A percentile compares a stretch with the other conserved stretches of the same genome.
These are phyloP conservation scores for Antitype chi DNA, from an alignment of 2,888 invertebrate genomes.

Conservation along the genomic window DNA sequence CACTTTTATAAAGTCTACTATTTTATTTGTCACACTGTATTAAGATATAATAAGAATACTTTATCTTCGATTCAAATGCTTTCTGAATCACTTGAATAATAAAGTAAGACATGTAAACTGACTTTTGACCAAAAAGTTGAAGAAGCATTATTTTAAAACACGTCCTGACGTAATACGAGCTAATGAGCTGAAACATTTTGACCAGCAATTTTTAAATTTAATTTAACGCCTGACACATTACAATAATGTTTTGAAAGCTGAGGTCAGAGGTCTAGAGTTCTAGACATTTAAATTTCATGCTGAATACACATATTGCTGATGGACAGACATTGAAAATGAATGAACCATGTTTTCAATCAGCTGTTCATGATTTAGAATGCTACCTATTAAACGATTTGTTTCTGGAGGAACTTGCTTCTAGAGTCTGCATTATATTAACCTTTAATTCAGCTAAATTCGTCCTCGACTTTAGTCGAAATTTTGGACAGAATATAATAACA, in stretches of 20 bases:
- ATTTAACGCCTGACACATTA: slow-evolving; percentile 43
- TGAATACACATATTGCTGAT: slow-evolving; percentile 8
- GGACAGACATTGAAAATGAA: neutral
- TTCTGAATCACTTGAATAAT: neutral
- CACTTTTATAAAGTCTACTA: too few species aligned
- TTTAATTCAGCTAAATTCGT: neutral
- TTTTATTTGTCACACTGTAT: too few species aligned
- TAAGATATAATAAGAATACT: too few species aligned
- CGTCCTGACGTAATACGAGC: neutral
- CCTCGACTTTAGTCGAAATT: neutral
- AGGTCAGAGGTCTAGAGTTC: slow-evolving; percentile 38
- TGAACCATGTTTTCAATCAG: neutral
- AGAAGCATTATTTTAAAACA: too few species aligned
- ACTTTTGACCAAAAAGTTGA: too few species aligned
- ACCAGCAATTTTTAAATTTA: slow-evolving; percentile 22
- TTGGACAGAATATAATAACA: neutral
- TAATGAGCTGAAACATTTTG: neutral
- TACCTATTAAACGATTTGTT: neutral
- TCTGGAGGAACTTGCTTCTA: neutral
- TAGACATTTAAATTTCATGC: slow-evolving; percentile 20
- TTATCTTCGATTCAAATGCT: neutral
- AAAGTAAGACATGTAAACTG: neutral
- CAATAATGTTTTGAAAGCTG: slow-evolving; percentile 34
- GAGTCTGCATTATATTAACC: too few species aligned
- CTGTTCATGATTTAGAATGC: neutral